phyloP scores from a whole-genome alignment of 2,113 vertebrate species.

The Rutilus rutilus region DNA sequence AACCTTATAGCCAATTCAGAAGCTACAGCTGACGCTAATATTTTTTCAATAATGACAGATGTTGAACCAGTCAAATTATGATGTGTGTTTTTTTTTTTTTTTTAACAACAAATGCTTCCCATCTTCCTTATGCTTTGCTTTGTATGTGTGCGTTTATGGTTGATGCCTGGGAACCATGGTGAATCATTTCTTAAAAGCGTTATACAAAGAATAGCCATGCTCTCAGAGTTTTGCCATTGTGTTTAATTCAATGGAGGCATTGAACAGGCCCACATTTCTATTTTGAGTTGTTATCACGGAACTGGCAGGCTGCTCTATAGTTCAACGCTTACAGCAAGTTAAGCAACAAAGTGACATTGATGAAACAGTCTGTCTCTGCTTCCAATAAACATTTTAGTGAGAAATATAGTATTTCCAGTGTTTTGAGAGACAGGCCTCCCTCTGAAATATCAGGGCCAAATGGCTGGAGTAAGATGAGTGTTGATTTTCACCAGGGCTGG shows the following conservation, averaged over 20 bases:
- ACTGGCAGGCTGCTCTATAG: slow-evolving; percentile 3
- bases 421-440: slow-evolving; percentile 22
- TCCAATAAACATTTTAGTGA: slow-evolving; percentile 44
- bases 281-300: slow-evolving; percentile 35
- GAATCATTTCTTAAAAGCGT: slow-evolving; percentile 39
- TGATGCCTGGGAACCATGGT: slow-evolving; percentile 23
- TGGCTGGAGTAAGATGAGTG: slow-evolving; percentile 34
- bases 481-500: slow-evolving; percentile 44
- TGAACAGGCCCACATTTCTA: slow-evolving; percentile 48
- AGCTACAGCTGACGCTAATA: background rate
- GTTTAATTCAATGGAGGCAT: slow-evolving; percentile 54
- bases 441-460: slow-evolving; percentile 9
- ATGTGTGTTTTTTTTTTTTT: background rate
- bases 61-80: background rate
- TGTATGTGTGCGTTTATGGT: background rate
- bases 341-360: slow-evolving; percentile 33
- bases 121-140: slow-evolving; percentile 1
- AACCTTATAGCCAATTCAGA: background rate
- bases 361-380: slow-evolving; percentile 23
- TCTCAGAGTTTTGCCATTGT: slow-evolving; percentile 54
- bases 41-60: background rate
- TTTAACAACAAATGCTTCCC: background rate
- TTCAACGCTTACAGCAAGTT: slow-evolving; percentile 19
- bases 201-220: slow-evolving; percentile 35
- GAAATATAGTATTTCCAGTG: slow-evolving; percentile 39